Conservation (phyloP, 2,113 vertebrate genomes). For the Myotis lucifugus region DNA sequence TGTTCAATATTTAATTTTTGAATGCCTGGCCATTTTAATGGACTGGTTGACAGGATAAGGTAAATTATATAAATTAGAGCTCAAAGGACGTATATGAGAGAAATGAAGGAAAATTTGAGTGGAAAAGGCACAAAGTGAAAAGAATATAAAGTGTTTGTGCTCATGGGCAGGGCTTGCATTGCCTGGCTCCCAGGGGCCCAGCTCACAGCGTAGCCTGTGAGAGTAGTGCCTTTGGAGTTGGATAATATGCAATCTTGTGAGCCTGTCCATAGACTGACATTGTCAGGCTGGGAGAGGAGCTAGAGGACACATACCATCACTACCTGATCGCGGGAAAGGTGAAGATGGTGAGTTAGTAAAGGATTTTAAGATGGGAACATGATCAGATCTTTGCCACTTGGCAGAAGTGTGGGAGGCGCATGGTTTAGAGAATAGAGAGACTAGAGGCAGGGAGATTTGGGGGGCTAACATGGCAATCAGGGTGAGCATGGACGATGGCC, state of each 20-base stretch:
- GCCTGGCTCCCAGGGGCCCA: neutral
- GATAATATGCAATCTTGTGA: neutral
- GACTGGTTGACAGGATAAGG: neutral
- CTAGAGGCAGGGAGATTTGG: neutral
- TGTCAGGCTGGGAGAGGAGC: neutral
- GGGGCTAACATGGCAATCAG: neutral
- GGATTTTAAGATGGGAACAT: neutral
- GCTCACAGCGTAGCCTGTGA: neutral
- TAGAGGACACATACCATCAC: neutral
- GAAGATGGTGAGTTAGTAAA: neutral
- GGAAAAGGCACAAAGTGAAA: neutral
- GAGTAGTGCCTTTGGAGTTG: neutral
- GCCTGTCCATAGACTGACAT: neutral
- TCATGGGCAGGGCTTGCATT: neutral
- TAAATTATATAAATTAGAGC: neutral
- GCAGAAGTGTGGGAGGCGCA: neutral
- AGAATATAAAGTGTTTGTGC: neutral
- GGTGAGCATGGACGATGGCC: neutral
- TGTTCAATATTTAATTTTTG: slow-evolving; percentile 1
- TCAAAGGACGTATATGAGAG: neutral
- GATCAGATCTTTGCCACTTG: neutral
- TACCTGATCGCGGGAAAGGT: neutral
- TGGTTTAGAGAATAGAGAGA: neutral
- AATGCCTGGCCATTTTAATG: neutral
- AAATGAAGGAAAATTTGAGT: neutral